These are phyloP conservation scores for Smutsia gigantea DNA, from an alignment of 2,797 vertebrate genomes.

Conservation along the genomic window DNA sequence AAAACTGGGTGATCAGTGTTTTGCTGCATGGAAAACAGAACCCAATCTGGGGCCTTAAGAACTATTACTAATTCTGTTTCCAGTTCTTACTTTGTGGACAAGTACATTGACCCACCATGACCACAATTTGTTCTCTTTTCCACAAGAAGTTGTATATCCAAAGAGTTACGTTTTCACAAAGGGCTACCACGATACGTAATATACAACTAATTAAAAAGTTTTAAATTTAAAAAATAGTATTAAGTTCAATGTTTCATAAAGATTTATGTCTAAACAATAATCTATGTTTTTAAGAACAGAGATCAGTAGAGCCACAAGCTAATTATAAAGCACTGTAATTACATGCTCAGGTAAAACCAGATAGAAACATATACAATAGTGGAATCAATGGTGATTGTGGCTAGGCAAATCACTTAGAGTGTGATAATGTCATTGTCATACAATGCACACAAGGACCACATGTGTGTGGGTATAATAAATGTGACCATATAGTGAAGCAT, in stretches of 20 bases:
- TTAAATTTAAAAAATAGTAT: constrained; percentile 8
- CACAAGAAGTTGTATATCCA: background rate
- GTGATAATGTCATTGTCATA: background rate
- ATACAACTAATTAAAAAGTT: background rate
- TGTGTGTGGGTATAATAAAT: background rate
- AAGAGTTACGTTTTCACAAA: background rate
- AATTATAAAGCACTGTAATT: constrained; percentile 12
- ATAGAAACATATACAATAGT: background rate
- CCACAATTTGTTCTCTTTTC: background rate
- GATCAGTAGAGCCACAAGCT: background rate
- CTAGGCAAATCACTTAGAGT: constrained; percentile 4
- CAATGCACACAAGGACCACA: background rate
- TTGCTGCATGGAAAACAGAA: background rate
- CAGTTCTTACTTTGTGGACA: background rate
- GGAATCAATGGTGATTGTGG: constrained; percentile 3
- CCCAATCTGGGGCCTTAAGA: background rate
- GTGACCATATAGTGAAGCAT: background rate
- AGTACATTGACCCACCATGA: background rate
- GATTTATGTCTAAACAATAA: constrained; percentile 29
- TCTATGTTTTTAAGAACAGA: constrained; percentile 12
- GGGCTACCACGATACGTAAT: background rate
- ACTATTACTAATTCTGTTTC: background rate
- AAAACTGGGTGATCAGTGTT: background rate
- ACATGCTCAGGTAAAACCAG: constrained; percentile 30
- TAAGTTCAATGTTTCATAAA: background rate